Evolutionary conservation across 2,113 vertebrate species (phyloP).

Genomic region (Oreochromis spilurus): DNA sequence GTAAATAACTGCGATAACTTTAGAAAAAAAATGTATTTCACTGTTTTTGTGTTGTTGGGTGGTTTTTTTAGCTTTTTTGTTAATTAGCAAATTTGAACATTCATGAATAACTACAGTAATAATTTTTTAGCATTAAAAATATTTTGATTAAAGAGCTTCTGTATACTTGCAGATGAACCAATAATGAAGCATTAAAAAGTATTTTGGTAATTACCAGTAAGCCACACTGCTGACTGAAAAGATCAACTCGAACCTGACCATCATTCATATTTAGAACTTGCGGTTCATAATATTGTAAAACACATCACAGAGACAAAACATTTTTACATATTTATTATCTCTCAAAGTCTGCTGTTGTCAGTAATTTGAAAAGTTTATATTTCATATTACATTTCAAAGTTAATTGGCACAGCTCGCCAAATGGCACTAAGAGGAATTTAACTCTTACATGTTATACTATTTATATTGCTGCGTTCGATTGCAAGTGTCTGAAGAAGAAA

Average conservation of each 20-base stretch:
- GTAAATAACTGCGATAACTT: background rate
- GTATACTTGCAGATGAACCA: background rate
- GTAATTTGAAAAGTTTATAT: background rate
- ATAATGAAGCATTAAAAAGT: background rate
- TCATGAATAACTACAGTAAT: background rate
- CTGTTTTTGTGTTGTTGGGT: background rate
- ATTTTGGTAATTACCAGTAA: background rate
- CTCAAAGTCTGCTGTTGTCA: background rate
- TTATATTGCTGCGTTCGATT: background rate
- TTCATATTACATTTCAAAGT: background rate
- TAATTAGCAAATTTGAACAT: background rate
- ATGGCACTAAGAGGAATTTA: background rate
- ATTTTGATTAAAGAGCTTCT: background rate
- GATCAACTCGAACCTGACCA: background rate
- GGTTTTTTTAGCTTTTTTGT: background rate
- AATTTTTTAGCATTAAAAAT: background rate
- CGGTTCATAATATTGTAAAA: background rate
- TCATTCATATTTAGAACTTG: background rate
- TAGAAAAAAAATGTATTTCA: background rate
- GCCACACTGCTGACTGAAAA: background rate
- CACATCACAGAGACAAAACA: rapidly evolving
- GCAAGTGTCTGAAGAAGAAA: background rate
- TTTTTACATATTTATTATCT: background rate
- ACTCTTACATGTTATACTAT: background rate
- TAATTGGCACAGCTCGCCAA: rapidly evolving